These are phyloP conservation scores for Willisornis vidua DNA, from an alignment of 2,113 vertebrate species.

Conservation along the genomic window DNA sequence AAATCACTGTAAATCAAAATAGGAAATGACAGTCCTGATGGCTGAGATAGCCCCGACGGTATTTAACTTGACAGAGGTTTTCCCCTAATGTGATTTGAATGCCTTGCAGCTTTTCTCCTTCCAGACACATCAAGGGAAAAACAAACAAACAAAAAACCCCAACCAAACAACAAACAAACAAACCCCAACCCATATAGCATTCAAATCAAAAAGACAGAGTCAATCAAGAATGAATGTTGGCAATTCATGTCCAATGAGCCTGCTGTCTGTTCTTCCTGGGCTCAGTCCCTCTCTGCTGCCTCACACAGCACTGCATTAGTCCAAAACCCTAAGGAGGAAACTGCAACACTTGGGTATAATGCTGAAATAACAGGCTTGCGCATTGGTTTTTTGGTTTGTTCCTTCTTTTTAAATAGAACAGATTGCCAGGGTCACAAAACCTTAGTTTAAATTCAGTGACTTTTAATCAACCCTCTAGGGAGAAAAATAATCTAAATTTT, in stretches of 20 bases:
- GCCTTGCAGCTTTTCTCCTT: background rate
- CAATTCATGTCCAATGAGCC: background rate
- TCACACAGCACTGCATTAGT: background rate
- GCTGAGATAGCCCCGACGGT: background rate
- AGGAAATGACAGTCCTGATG: background rate
- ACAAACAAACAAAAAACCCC: background rate
- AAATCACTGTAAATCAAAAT: background rate
- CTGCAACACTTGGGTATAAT: background rate
- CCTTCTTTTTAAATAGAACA: background rate
- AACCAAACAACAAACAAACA: background rate
- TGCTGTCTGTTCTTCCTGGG: background rate
- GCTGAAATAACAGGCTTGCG: background rate
- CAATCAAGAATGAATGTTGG: background rate
- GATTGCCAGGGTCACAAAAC: background rate
- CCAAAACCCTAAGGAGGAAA: background rate
- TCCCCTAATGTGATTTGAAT: background rate
- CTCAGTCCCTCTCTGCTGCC: background rate
- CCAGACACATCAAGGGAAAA: background rate
- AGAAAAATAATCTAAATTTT: background rate
- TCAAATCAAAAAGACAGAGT: background rate
- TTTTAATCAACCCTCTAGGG: background rate
- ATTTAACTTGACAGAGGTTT: background rate
- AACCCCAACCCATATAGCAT: fast-evolving
- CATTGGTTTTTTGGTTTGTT: background rate
- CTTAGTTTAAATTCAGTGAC: background rate